Evolutionary conservation across 2,797 vertebrate species (phyloP).

Genomic region (Echeneis naucrates): DNA sequence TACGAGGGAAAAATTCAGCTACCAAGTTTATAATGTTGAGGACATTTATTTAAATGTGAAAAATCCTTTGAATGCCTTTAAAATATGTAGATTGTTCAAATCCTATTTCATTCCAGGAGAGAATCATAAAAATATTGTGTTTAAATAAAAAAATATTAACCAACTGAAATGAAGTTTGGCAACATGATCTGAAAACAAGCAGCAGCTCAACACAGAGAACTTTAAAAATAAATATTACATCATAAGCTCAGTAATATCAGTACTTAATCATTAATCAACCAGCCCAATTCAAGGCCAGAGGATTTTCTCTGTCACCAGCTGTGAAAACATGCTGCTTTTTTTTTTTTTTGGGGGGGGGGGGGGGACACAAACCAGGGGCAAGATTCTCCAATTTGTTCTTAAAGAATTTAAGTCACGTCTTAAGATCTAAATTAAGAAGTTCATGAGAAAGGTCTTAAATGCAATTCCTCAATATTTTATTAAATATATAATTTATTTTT

Average conservation of each 20-base stretch:
- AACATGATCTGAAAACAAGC: not conserved
- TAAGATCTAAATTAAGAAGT: too few species aligned
- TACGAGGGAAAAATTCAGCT: not conserved
- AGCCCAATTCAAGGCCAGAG: too few species aligned
- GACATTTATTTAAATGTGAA: slow-evolving; percentile 11
- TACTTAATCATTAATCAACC: not conserved
- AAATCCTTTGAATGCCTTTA: slow-evolving; percentile 26
- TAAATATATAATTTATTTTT: too few species aligned
- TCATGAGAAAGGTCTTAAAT: too few species aligned
- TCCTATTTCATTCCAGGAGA: slow-evolving; percentile 8
- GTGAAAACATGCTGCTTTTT: too few species aligned
- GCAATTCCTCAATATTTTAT: too few species aligned
- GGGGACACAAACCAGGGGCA: too few species aligned
- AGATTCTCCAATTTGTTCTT: too few species aligned
- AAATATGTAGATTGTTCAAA: slow-evolving; percentile 2
- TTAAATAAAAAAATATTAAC: slow-evolving; percentile 11
- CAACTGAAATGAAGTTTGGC: not conserved
- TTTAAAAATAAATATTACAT: not conserved
- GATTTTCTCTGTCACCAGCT: too few species aligned
- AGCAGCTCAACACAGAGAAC: not conserved
- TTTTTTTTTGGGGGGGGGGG: too few species aligned
- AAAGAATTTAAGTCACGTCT: too few species aligned
- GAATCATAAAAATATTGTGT: slow-evolving; percentile 3
- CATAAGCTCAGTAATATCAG: not conserved
- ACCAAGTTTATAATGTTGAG: slow-evolving; percentile 9